Evolutionary conservation across 2,797 vertebrate genomes (phyloP).

Genomic region (Amblyopsis hoosieri): DNA sequence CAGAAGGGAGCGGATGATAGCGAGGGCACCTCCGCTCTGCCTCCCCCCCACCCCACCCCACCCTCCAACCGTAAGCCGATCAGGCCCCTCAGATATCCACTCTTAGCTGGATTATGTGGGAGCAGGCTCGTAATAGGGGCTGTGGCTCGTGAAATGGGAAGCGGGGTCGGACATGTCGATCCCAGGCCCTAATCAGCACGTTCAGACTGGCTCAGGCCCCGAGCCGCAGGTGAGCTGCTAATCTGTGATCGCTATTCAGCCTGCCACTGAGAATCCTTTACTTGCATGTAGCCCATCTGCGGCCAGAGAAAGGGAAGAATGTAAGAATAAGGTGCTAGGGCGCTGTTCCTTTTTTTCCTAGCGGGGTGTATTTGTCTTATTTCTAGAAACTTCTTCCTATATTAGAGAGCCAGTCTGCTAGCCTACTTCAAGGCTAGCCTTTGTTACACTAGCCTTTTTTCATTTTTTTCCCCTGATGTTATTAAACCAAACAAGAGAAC

Average conservation of each 20-base stretch:
- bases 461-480: no score
- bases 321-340: no score
- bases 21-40: conserved; percentile 47
- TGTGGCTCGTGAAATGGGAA: conserved; percentile 68
- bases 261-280: conserved; percentile 33
- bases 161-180: conserved; percentile 65
- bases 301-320: no score
- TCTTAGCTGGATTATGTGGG: conserved; percentile 67
- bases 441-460: no score
- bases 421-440: no score
- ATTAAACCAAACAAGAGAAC: no score
- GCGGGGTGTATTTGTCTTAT: no score
- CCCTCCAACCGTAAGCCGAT: conserved; percentile 64
- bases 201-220: conserved; percentile 65
- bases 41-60: conserved; percentile 27
- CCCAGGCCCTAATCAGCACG: conserved; percentile 70
- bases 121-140: conserved; percentile 62
- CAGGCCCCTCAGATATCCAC: conserved; percentile 63
- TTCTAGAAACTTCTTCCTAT: no score
- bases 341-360: no score
- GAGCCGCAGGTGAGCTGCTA: conserved; percentile 69
- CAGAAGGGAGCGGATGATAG: conserved; percentile 51
- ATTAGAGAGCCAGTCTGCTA: no score
- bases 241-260: conserved; percentile 68
- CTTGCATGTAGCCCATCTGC: neutral